phyloP scores from a whole-genome alignment of 2,888 invertebrate species.

The Empis stercorea region DNA sequence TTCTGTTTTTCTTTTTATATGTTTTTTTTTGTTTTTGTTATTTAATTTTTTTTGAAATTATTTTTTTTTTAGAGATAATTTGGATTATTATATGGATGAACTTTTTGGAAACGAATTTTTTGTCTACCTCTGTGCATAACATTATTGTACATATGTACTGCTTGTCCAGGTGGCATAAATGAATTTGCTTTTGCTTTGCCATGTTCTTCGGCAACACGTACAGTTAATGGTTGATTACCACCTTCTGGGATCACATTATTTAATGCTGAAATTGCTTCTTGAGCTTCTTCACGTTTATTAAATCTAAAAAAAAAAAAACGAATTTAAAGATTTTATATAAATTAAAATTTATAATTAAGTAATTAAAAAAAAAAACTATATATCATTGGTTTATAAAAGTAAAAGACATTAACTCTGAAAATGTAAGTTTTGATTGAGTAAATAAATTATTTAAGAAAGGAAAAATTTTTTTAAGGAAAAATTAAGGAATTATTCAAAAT shows the following conservation, averaged over 20 bases:
- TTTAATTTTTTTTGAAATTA: background rate
- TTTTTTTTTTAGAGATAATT: conserved; percentile 15
- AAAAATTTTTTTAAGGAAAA: too few relatives aligned
- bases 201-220: conserved; percentile 42
- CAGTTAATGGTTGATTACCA: conserved; percentile 68
- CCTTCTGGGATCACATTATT: conserved; percentile 78
- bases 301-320: conserved; percentile 44
- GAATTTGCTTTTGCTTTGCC: conserved; percentile 35
- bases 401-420: too few relatives aligned
- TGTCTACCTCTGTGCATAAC: conserved; percentile 39
- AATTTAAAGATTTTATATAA: too few relatives aligned
- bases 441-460: too few relatives aligned
- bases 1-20: too few relatives aligned
- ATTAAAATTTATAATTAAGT: too few relatives aligned
- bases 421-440: too few relatives aligned
- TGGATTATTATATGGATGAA: conserved; percentile 33
- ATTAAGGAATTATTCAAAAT: too few relatives aligned
- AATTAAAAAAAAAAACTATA: too few relatives aligned
- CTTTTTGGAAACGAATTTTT: conserved; percentile 36
- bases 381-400: background rate
- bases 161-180: conserved; percentile 25
- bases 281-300: conserved; percentile 78
- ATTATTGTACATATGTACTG: conserved; percentile 27
- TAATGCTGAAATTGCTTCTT: conserved; percentile 73
- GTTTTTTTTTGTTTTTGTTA: too few relatives aligned